Evolutionary conservation across 2,888 invertebrate species (phyloP), one percentile per base, ranked within the genome.

Genomic region (Elysia crispata): DNA sequence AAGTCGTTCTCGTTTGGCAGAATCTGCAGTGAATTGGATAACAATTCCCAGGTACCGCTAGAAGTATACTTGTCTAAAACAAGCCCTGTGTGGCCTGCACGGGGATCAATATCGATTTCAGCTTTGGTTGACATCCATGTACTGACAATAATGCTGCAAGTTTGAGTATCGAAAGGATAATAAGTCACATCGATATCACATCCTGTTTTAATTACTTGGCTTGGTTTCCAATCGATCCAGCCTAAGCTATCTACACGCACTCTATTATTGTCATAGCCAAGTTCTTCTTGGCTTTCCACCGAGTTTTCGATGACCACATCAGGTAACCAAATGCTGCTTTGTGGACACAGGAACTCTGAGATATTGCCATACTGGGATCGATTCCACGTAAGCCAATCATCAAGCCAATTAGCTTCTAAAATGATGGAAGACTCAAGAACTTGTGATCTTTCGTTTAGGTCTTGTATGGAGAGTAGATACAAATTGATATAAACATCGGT

Each of bases 171-270:
- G 77, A 84, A 84, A 11, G 83, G 82, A 79, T 82, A 82, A 77
- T 76, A 84, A 49, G 83, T 84, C 70, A 80, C 79, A 74, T 83
- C 83, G 28, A 83, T 79, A 57, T 82, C 81, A 70, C 82, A 82
- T 50, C 80, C 66, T 1, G 78, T 80, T 0, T 49, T 50, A 49
- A 77, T 79, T 13, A 81, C 80, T 3, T 77, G 80, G 1, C 78
- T 75, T 0, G 82, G 80, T 15, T 77, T 64, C 83, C 83, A 83
- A 13, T 28, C 30, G 1, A 83, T 64, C 20, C 11, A 15, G 0
- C 83, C 83, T 5, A 1, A 15, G 49, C 49, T 50, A 8, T 57
- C 28, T 13, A 82, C 49, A 20, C 78, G 54, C 30, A 82, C 25
- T 30, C 64, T 67, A 1, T 74, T 67, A 30, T 74, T 57, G 0